A percentile compares a stretch with the other conserved stretches of the same genome.
Conservation (phyloP, 53 echinoderm and acorn worm species). For the Arbacia lixula region DNA sequence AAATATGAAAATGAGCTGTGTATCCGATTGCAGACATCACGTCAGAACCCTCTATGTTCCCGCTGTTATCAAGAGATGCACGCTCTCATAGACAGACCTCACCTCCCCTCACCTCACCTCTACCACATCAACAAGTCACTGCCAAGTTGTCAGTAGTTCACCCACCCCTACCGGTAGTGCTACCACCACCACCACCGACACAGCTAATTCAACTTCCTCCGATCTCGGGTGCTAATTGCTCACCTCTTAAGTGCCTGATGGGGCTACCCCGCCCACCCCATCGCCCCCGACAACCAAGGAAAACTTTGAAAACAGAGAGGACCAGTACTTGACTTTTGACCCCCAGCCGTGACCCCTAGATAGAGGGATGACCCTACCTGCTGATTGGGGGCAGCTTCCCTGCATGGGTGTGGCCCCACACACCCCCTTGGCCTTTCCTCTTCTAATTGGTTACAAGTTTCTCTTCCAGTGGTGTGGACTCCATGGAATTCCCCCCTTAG, state of each 20-base stretch:
- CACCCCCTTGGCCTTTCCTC: slow-evolving; percentile 5
- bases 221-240: slow-evolving; percentile 10
- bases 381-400: slow-evolving; percentile 1
- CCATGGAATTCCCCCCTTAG: no score
- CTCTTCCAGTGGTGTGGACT: no score
- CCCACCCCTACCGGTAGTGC: slow-evolving; percentile 6
- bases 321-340: slow-evolving; percentile 2
- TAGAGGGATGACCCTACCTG: slow-evolving; percentile 46
- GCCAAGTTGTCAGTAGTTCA: slow-evolving; percentile 24
- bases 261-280: neutral
- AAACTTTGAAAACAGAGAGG: no score
- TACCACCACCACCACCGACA: no score
- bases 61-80: slow-evolving; percentile 27
- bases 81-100: neutral
- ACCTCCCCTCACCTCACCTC: neutral
- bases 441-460: slow-evolving; percentile 51
- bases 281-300: no score
- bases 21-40: slow-evolving; percentile 32
- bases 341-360: slow-evolving; percentile 33
- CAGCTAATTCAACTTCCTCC: neutral
- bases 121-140: neutral
- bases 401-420: slow-evolving; percentile 16
- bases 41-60: slow-evolving; percentile 17
- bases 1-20: slow-evolving; percentile 49
- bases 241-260: slow-evolving; percentile 4